Percentiles rank a stretch among this genome's conserved stretches.
Evolutionary conservation across 2,797 vertebrate genomes (phyloP).

Genomic region (Pangasius mekongensis): DNA sequence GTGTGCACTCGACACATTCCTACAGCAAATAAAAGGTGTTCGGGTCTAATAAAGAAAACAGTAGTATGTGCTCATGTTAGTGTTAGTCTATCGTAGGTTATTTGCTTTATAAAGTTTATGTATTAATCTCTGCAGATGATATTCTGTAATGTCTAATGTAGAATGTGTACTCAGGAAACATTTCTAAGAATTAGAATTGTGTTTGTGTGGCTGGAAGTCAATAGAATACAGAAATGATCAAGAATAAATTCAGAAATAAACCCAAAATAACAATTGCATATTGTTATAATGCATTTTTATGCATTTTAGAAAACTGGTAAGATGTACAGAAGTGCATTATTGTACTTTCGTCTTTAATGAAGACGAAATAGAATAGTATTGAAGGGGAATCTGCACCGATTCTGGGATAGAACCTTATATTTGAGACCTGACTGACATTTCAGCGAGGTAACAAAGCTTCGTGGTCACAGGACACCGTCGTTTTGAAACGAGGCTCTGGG

Average conservation of each 20-base stretch:
- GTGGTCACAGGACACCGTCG: no score
- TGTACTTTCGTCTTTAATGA: background rate
- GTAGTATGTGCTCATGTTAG: background rate
- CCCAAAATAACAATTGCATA: no score
- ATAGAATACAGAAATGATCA: background rate
- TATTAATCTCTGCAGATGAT: background rate
- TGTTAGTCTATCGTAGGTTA: background rate
- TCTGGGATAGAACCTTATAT: background rate
- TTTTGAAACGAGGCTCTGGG: background rate
- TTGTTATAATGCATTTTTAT: no score
- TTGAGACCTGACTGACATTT: no score
- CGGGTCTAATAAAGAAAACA: background rate
- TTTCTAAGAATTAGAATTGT: background rate
- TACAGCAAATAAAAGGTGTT: background rate
- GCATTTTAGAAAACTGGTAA: no score
- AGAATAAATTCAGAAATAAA: background rate
- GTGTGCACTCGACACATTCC: no score
- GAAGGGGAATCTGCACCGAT: background rate
- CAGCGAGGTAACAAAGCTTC: no score
- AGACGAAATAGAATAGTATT: background rate
- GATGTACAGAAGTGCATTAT: background rate
- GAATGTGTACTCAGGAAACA: background rate
- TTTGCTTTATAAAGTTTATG: background rate
- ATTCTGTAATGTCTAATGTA: background rate
- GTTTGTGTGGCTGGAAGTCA: background rate